Conservation (phyloP, 2,113 vertebrate species). For the Phoxinus phoxinus region DNA sequence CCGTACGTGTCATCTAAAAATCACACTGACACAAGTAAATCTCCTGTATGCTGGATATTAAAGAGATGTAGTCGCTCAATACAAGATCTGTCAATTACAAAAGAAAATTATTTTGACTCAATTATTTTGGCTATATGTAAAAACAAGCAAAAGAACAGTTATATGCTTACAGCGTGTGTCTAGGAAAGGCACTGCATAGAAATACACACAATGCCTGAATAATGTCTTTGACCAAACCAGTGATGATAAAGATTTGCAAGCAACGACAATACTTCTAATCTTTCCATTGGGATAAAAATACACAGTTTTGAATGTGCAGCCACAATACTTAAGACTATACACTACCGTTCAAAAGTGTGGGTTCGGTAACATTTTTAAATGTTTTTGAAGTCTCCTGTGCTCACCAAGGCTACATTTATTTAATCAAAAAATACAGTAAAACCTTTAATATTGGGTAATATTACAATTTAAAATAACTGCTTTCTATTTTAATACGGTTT, state of each 20-base stretch:
- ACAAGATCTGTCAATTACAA: not conserved
- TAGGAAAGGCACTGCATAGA: not conserved
- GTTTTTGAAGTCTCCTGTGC: no score
- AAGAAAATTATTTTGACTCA: not conserved
- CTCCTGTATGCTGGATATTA: not conserved
- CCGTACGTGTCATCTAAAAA: not conserved
- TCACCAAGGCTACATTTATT: no score
- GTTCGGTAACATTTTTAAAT: no score
- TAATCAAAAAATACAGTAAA: no score
- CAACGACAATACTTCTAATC: not conserved
- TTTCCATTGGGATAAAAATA: not conserved
- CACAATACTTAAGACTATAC: not conserved
- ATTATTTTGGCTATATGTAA: not conserved
- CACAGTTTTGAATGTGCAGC: not conserved
- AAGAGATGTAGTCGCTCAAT: not conserved
- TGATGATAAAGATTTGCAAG: not conserved
- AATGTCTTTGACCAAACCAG: not conserved
- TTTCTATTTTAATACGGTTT: not conserved
- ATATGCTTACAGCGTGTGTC: not conserved
- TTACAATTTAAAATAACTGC: not conserved
- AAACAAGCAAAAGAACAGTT: not conserved
- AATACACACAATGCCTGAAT: not conserved
- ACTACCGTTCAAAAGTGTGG: not conserved
- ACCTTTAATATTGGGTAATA: not conserved
- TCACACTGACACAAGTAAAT: constrained; percentile 28